Conservation (phyloP, 2,888 invertebrate species). For the Thymelicus lineola region DNA sequence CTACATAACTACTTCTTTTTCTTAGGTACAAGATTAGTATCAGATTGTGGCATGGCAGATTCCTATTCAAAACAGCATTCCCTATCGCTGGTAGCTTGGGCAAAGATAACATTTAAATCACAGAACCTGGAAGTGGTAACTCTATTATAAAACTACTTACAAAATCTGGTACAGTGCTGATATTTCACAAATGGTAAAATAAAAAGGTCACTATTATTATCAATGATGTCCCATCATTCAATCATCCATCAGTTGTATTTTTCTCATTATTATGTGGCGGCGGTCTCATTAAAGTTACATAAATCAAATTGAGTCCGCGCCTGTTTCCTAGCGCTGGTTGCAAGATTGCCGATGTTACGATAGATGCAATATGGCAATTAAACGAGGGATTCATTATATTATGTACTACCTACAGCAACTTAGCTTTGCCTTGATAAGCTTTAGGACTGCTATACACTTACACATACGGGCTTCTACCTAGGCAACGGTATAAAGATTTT, state of each 20-base stretch:
- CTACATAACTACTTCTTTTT: no score
- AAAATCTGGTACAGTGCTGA: background rate
- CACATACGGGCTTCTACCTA: background rate
- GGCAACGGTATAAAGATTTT: no score
- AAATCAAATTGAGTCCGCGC: slow-evolving; percentile 23
- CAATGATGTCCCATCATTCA: slow-evolving; percentile 20
- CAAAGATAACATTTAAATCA: no score
- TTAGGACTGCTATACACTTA: no score
- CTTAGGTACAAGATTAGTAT: no score
- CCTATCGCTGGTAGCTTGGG: no score
- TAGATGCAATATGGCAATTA: slow-evolving; percentile 9
- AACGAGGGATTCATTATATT: slow-evolving; percentile 15
- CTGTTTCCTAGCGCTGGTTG: slow-evolving; percentile 22
- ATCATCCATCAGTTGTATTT: slow-evolving; percentile 26
- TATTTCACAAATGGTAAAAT: background rate
- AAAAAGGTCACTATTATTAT: slow-evolving; percentile 20
- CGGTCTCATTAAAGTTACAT: slow-evolving; percentile 36
- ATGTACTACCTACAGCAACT: background rate
- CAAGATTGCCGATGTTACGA: slow-evolving; percentile 24
- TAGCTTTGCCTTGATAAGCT: no score
- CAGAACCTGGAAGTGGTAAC: no score
- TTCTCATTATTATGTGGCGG: slow-evolving; percentile 33
- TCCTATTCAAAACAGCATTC: no score
- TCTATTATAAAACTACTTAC: no score
- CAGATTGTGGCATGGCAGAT: no score